A percentile compares a stretch with the other conserved stretches of the same genome.
These are phyloP conservation scores for Mythimna pallens DNA, from an alignment of 2,888 invertebrate genomes.

Conservation along the genomic window DNA sequence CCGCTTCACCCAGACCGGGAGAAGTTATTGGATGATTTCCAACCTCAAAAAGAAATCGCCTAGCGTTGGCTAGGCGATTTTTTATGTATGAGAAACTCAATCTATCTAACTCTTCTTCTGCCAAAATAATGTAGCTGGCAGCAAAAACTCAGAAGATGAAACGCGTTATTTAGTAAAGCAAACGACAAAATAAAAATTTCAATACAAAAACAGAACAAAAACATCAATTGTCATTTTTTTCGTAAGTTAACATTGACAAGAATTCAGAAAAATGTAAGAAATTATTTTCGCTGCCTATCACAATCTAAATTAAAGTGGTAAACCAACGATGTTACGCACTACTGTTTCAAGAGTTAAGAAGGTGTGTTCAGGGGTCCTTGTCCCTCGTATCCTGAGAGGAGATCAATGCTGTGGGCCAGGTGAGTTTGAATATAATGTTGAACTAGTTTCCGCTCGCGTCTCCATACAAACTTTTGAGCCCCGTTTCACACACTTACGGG, in stretches of 20 bases:
- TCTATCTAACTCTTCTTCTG: no score
- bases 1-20: no score
- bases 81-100: no score
- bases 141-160: constrained; percentile 47
- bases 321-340: constrained; percentile 72
- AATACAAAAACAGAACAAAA: constrained; percentile 61
- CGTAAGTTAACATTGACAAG: constrained; percentile 26
- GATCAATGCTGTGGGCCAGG: constrained; percentile 63
- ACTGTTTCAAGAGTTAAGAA: constrained; percentile 74
- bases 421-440: constrained; percentile 64
- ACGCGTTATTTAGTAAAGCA: not conserved
- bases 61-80: no score
- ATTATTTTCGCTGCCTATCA: constrained; percentile 79
- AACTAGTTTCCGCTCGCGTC: no score
- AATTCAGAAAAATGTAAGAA: constrained; percentile 71
- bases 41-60: no score
- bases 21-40: no score
- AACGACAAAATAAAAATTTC: constrained; percentile 38
- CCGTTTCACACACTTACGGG: no score
- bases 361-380: constrained; percentile 66
- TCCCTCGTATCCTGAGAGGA: constrained; percentile 68
- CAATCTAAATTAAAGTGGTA: constrained; percentile 49
- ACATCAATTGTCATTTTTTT: constrained; percentile 54
- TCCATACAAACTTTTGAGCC: no score
- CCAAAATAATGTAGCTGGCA: constrained; percentile 59